These are phyloP conservation scores for Chrysaora quinquecirrha DNA, from an alignment of 30 jellyfish, hydroid and myxozoan species.

Conservation along the genomic window DNA sequence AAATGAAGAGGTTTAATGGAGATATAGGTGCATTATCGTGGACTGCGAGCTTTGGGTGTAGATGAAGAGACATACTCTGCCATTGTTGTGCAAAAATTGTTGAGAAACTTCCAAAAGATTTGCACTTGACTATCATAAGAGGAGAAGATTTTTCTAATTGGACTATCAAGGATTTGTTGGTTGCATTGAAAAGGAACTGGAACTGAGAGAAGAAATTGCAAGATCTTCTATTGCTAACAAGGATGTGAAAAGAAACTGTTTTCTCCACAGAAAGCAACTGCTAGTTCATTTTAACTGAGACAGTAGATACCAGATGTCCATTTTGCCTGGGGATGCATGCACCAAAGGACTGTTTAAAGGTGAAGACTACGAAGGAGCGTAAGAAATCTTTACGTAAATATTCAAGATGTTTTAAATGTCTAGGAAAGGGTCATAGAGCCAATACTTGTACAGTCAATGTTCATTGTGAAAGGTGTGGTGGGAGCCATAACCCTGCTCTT, in stretches of 20 bases:
- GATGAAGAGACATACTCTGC: no score
- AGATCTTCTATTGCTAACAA: no score
- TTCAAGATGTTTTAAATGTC: slow-evolving; percentile 24
- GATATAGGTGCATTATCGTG: no score
- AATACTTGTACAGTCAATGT: background rate
- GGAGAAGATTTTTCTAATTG: no score
- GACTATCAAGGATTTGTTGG: background rate
- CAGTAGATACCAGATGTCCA: background rate
- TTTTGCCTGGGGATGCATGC: slow-evolving; percentile 31
- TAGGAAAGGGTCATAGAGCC: slow-evolving; percentile 32
- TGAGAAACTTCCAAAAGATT: background rate
- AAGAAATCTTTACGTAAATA: slow-evolving; percentile 15
- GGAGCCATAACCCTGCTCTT: slow-evolving; percentile 41
- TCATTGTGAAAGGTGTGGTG: slow-evolving; percentile 21
- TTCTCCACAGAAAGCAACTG: slow-evolving; percentile 33
- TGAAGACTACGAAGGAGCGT: slow-evolving; percentile 8
- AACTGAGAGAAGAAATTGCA: no score
- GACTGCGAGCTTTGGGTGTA: no score
- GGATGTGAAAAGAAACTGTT: background rate
- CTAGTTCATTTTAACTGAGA: slow-evolving; percentile 33
- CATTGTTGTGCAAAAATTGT: no score
- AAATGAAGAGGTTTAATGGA: no score
- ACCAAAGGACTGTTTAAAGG: slow-evolving; percentile 12
- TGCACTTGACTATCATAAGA: background rate
- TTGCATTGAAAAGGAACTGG: no score